These are phyloP conservation scores for Sylvilagus bachmani DNA, from an alignment of 2,113 vertebrate genomes.

Conservation along the genomic window DNA sequence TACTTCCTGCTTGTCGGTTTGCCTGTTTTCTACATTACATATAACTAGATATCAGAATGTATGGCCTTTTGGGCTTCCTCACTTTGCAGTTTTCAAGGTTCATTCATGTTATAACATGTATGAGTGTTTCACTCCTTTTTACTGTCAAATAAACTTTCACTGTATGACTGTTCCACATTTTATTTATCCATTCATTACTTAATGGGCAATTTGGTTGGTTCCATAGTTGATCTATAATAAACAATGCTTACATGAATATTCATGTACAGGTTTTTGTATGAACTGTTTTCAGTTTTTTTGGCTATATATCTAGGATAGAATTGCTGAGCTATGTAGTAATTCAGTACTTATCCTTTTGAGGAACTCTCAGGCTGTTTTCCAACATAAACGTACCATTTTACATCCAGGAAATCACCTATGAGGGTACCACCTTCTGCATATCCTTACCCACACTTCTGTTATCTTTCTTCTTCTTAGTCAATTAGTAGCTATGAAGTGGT, in stretches of 20 bases:
- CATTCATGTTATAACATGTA: not conserved
- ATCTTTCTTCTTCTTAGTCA: not conserved
- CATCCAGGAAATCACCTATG: not conserved
- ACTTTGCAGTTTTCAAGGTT: not conserved
- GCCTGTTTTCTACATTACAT: not conserved
- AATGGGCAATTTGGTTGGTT: not conserved
- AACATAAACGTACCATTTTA: not conserved
- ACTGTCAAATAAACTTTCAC: not conserved
- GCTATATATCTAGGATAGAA: not conserved
- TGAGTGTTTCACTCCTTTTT: not conserved
- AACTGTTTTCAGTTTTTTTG: not conserved
- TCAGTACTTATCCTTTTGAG: not conserved
- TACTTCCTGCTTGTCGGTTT: not conserved
- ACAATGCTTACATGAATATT: not conserved
- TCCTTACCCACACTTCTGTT: not conserved
- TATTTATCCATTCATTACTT: not conserved
- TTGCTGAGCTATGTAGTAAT: not conserved
- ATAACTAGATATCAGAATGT: not conserved
- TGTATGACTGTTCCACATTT: not conserved
- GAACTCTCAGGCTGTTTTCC: not conserved
- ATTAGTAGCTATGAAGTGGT: not conserved
- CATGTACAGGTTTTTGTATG: not conserved
- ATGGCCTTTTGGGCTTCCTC: not conserved
- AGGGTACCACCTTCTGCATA: not conserved
- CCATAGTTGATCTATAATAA: not conserved